phyloP scores from a whole-genome alignment of 2,797 vertebrate genomes.

The Anabacerthia variegaticeps region DNA sequence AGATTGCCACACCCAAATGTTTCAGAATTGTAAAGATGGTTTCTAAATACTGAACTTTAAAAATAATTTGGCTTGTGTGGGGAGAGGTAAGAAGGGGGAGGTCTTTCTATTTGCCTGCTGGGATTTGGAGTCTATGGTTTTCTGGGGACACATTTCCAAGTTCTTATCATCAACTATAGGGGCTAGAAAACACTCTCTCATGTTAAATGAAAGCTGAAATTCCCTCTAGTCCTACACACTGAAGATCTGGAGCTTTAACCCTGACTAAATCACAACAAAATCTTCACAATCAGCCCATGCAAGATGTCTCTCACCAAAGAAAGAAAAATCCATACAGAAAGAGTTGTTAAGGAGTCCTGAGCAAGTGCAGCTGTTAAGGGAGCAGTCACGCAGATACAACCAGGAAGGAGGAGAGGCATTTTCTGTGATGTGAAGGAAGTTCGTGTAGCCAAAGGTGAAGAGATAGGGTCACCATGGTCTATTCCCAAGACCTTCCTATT shows the following conservation, averaged over 20 bases:
- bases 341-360: background rate
- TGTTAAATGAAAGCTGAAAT: slow-evolving; percentile 25
- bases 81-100: background rate
- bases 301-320: background rate
- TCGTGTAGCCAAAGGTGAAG: background rate
- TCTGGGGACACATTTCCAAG: slow-evolving; percentile 4
- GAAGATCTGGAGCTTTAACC: slow-evolving; percentile 34
- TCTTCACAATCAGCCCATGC: background rate
- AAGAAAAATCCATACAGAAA: slow-evolving; percentile 34
- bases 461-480: background rate
- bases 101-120: background rate
- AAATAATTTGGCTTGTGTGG: background rate
- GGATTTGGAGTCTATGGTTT: background rate
- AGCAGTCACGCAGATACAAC: background rate
- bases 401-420: slow-evolving; percentile 17
- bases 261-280: background rate
- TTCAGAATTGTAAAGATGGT: background rate
- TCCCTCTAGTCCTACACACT: background rate
- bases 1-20: background rate
- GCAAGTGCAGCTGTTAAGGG: slow-evolving; percentile 11
- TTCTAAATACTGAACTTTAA: slow-evolving; percentile 40
- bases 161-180: background rate
- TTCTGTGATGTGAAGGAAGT: slow-evolving; percentile 3
- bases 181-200: slow-evolving; percentile 26
- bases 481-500: background rate